These are phyloP conservation scores for Eueides isabella DNA, from an alignment of 1,140 invertebrate species.

Conservation along the genomic window DNA sequence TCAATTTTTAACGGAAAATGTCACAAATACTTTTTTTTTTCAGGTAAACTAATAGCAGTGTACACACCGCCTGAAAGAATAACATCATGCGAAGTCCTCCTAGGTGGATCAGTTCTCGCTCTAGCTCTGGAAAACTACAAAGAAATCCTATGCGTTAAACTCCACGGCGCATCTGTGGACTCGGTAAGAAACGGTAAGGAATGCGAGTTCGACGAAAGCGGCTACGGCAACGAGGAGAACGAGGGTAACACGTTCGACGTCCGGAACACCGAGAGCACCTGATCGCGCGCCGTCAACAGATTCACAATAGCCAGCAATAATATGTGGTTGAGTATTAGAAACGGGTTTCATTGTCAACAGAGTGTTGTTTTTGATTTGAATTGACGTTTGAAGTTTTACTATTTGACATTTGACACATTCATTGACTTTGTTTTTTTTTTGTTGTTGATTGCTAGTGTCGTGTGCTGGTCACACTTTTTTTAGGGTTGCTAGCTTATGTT, in stretches of 20 bases:
- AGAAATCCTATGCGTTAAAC: conserved; percentile 85
- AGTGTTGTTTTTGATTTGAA: not conserved
- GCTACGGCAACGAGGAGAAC: conserved; percentile 78
- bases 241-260: conserved; percentile 81
- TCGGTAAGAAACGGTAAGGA: conserved; percentile 59
- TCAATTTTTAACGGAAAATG: no score
- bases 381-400: conserved; percentile 13
- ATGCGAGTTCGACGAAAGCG: conserved; percentile 63
- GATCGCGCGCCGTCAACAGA: conserved; percentile 36
- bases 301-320: conserved; percentile 42
- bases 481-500: conserved; percentile 3
- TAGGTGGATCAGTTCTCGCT: conserved; percentile 87
- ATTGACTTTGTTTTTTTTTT: not conserved
- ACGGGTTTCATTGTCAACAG: not conserved
- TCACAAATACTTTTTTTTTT: not conserved
- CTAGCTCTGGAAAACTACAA: conserved; percentile 85
- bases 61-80: conserved; percentile 89
- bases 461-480: conserved; percentile 42
- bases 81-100: conserved; percentile 88
- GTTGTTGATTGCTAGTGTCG: conserved; percentile 10
- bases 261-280: conserved; percentile 66
- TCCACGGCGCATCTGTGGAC: conserved; percentile 80
- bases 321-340: conserved; percentile 38
- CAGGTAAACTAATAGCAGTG: conserved; percentile 89
- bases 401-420: not conserved